Percentiles rank a stretch among this genome's conserved stretches.
phyloP scores from a whole-genome alignment of 23 tunicate genomes.

The Halocynthia roretzi region DNA sequence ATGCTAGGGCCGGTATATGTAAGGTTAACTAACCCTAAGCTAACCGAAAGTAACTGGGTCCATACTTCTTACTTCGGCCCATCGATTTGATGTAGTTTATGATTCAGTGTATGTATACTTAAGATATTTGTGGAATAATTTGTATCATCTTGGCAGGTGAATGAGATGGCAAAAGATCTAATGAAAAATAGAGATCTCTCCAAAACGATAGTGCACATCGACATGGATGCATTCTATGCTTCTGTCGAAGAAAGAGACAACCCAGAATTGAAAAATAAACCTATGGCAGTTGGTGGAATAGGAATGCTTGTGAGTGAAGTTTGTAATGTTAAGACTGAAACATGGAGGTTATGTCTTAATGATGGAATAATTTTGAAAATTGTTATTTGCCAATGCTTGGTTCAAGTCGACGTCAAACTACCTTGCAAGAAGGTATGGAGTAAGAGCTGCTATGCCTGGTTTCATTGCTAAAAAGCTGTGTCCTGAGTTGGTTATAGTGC shows the following conservation, averaged over 20 bases:
- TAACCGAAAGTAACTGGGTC: too few species aligned
- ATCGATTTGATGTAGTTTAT: too few species aligned
- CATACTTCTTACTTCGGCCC: too few species aligned
- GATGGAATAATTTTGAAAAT: background rate
- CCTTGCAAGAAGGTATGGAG: slow-evolving; percentile 86
- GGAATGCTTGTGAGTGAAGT: slow-evolving; percentile 66
- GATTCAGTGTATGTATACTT: too few species aligned
- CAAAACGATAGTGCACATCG: slow-evolving; percentile 80
- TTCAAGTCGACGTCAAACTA: slow-evolving; percentile 94
- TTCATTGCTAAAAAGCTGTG: slow-evolving; percentile 91
- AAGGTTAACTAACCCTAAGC: too few species aligned
- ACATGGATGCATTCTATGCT: slow-evolving; percentile 99
- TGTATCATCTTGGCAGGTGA: slow-evolving; percentile 29
- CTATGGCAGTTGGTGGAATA: slow-evolving; percentile 96
- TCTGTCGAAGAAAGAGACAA: slow-evolving; percentile 90
- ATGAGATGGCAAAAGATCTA: slow-evolving; percentile 37
- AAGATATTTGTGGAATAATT: too few species aligned
- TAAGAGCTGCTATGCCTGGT: slow-evolving; percentile 99
- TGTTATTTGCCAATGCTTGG: background rate
- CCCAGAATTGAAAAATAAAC: slow-evolving; percentile 69
- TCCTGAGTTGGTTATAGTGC: slow-evolving; percentile 80
- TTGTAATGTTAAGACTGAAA: background rate
- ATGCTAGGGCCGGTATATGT: too few species aligned
- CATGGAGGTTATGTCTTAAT: background rate
- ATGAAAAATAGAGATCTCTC: slow-evolving; percentile 47